A percentile compares a stretch with the other conserved stretches of the same genome.
phyloP scores from a whole-genome alignment of 2,113 vertebrate species.

The Oceanodroma tethys region DNA sequence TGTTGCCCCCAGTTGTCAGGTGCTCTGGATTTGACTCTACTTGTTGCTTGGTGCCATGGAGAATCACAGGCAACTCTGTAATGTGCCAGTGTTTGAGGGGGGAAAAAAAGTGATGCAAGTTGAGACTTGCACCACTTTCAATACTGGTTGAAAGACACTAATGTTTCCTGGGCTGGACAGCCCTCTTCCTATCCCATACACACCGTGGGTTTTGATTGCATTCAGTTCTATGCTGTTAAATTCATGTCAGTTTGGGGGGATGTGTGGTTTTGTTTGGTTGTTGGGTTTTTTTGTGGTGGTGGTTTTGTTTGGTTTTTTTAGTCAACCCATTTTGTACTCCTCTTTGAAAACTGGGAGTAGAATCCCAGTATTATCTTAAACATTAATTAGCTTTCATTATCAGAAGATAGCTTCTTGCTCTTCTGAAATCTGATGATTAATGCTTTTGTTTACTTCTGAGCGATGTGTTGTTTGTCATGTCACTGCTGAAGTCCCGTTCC shows the following conservation, averaged over 20 bases:
- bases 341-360: background rate
- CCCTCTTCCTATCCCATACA: background rate
- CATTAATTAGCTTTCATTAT: background rate
- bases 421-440: conserved; percentile 44
- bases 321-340: background rate
- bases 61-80: background rate
- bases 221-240: background rate
- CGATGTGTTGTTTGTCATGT: conserved; percentile 4
- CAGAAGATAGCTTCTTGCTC: background rate
- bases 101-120: too few species aligned
- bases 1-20: background rate
- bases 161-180: background rate
- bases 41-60: background rate
- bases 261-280: background rate
- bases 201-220: background rate
- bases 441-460: conserved; percentile 17
- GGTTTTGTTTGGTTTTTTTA: background rate
- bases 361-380: background rate
- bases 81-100: background rate
- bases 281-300: background rate
- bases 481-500: background rate
- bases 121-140: background rate
- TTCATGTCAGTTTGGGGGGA: background rate
- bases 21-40: background rate
- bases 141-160: background rate